Base-by-base conservation (phyloP, 2,113 vertebrate genomes). In the Numida meleagris region DNA sequence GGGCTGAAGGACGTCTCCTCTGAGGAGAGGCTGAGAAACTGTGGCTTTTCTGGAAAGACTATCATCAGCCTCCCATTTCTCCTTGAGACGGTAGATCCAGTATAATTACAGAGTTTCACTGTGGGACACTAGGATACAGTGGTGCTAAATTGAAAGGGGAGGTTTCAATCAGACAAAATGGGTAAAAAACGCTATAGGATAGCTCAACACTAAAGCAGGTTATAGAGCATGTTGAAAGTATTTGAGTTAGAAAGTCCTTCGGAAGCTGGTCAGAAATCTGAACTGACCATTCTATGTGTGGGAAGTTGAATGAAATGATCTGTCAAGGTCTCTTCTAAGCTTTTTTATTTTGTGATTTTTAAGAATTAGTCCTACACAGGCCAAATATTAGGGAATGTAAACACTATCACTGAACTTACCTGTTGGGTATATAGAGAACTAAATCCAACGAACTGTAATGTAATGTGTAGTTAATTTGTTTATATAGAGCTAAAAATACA, bases 101-200 rank as follows among this genome's bases (percentile, higher is more conserved):
- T 46, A 40, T 76, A 51, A 53, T 62, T 34, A 27, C 18, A n/a
- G n/a, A 50, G 13, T 9, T 14, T 6, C 10, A 5, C 14, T 34
- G 9, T 12, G 14, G n/a, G 8, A 73, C 21, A 46, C 16, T 17
- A 61, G 33, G 19, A 88, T 5, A 36, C 5, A 17, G 4, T 12
- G 14, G 62, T 23, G 12, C 33, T 65, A 31, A 63, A 21, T 4
- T 59, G 48, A 79, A 92, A 80, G 2, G 61, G 5, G 3, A 59
- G 9, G 3, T 57, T 83, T 90, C 58, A 68, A 34, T 19, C 15
- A 18, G 10, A 21, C 59, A 17, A 71, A 78, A 24, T 11, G 12
- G 2, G 12, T 1, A 33, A 58, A 10, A 12, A 9, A 14, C 3
- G 3, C 9, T 38, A 4, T 40, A 62, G 57, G 3, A 23, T 6